Base-by-base conservation (phyloP, 2,888 invertebrate genomes). In the Phoronis australis region DNA sequence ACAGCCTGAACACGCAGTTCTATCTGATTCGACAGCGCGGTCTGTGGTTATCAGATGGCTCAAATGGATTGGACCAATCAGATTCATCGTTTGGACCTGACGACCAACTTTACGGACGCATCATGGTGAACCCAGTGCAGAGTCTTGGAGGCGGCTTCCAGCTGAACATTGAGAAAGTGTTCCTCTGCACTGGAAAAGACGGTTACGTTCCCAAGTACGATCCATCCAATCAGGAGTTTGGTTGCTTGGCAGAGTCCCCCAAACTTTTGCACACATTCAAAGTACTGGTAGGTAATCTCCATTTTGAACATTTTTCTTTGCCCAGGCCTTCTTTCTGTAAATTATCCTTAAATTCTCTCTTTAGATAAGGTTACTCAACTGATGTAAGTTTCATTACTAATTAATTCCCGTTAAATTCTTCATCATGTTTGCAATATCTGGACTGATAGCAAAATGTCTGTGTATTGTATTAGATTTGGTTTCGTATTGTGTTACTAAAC, bases 151-250 rank as follows among this genome's bases (percentile, higher is more conserved):
- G 56, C n/a, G 61, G 68, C 4, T 71, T 75, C 56, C 47, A 56
- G 26, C 57, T 76, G 43, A 61, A 56, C 24, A 56, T 76, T 3
- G 75, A 76, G 57, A 74, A 76, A 55, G 74, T 76, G 42, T 75
- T 71, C 54, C 45, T 77, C 18, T 77, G 77, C 52, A 64, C 74
- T 5, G 77, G 77, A 2, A 68, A 69, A 35, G 73, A 73, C 50
- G 76, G 75, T 23, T 75, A 73, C 58, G 64, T 77, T 46, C 77
- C 77, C 18, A 74, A 71, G 57, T 77, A 73, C 47, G 61, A 71
- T 47, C 76, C 76, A 1, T 62, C 59, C 22, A 64, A 65, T 26
- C 55, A 59, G 21, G 70, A 75, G 53, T 75, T 65, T 52, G 77
- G 77, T 20, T 77, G 77, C 51, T 61, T 73, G 4, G 69, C 69